These are phyloP conservation scores for Eupeodes latifasciatus DNA, from an alignment of 2,888 invertebrate genomes.

Conservation along the genomic window DNA sequence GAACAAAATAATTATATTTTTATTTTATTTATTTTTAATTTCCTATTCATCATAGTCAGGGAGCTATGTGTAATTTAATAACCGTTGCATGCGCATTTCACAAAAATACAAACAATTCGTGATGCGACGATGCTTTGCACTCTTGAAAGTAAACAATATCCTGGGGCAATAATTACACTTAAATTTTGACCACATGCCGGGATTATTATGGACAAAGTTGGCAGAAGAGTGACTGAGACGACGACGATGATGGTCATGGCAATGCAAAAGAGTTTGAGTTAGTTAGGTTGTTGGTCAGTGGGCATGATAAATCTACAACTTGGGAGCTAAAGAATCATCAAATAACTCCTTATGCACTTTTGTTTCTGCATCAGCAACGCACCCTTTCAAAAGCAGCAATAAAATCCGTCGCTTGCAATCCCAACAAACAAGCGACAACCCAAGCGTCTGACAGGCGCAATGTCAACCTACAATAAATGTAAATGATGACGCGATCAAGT, in stretches of 20 bases:
- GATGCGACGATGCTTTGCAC: neutral
- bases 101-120: constrained; percentile 9
- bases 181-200: constrained; percentile 84
- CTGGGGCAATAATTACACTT: constrained; percentile 84
- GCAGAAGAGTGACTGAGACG: neutral
- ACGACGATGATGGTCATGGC: no score
- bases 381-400: constrained; percentile 35
- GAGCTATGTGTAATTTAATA: constrained; percentile 75
- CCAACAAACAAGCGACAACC: constrained; percentile 42
- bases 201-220: constrained; percentile 77
- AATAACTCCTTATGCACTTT: constrained; percentile 57
- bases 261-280: neutral
- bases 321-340: constrained; percentile 33
- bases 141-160: constrained; percentile 75
- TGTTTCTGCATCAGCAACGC: neutral
- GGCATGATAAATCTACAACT: constrained; percentile 21
- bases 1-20: constrained; percentile 65
- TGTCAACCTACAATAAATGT: constrained; percentile 52
- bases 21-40: constrained; percentile 73
- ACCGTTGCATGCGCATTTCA: constrained; percentile 71
- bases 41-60: constrained; percentile 55
- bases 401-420: neutral
- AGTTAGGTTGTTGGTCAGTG: neutral
- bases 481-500: neutral
- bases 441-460: neutral